Base-by-base conservation (phyloP, 2,113 vertebrate species). In the Podarcis raffonei region DNA sequence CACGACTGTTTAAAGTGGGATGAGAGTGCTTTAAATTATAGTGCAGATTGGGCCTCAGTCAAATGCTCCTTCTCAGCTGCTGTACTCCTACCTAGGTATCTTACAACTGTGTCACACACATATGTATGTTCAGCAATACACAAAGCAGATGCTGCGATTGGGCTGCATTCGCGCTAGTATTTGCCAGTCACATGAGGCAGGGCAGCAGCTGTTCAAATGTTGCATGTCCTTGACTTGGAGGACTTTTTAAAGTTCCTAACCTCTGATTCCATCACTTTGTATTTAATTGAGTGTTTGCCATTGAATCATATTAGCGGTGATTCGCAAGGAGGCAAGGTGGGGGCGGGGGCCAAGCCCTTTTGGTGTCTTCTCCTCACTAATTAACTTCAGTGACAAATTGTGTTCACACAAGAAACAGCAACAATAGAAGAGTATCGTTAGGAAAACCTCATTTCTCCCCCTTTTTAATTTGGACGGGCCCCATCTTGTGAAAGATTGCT, bases 291-390 rank as follows among this genome's bases (percentile, higher is more conserved):
- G 72, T 53, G 37, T 88, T 83, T 83, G 59, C 74, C 22, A 35
- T 27, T 66, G 81, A 78, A 69, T 78, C 27, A 30, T 77, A 57
- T 65, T 69, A 78, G 30, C 5, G 6, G n/a, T 77, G 75, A 69
- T 78, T 84, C n/a, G 25, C 32, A 69, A 69, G 75, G 59, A 71
- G n/a, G 22, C 62, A 66, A 11, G 16, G 37, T 13, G 32, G 15
- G 27, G 13, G 3, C 37, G 32, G 15, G 27, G 23, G 6, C 22
- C 3, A 18, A 37, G 23, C 35, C 53, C 35, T 84, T n/a, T 53
- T 53, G n/a, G 15, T 88, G 82, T 32, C 59, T 77, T 84, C 30
- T 92, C 85, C 32, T 83, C 91, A 76, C 93, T 0, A 95, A 96
- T 96, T 95, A 93, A 87, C 0, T 37, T 23, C 75, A 80, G 85